Conservation (phyloP, 2,888 invertebrate genomes). For the Lepas anatifera region DNA sequence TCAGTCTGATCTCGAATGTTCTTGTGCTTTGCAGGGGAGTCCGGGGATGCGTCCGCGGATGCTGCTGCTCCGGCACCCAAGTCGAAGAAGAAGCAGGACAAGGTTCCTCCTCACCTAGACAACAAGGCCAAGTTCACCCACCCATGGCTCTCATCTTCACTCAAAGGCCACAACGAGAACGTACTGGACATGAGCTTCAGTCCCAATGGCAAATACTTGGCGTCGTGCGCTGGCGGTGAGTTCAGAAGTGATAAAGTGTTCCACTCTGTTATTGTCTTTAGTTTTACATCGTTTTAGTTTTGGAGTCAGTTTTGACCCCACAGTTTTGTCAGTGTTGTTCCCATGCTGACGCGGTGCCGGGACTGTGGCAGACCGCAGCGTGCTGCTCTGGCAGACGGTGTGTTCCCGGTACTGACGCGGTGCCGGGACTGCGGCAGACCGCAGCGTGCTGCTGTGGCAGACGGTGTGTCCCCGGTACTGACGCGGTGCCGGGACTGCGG, state of each 20-base stretch:
- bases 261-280: not conserved
- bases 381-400: not conserved
- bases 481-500: not conserved
- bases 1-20: not conserved
- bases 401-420: not conserved
- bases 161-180: slow-evolving; percentile 68
- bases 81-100: slow-evolving; percentile 33
- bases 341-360: not conserved
- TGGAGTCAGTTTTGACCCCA: too few species aligned
- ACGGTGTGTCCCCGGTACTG: not conserved
- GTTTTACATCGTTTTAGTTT: not conserved
- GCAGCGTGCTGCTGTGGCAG: slow-evolving; percentile 36
- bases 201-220: slow-evolving; percentile 71
- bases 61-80: slow-evolving; percentile 26
- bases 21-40: not conserved
- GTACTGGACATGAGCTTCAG: slow-evolving; percentile 69
- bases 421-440: not conserved
- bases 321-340: not conserved
- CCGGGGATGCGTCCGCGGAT: not conserved
- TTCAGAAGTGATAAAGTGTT: slow-evolving; percentile 22
- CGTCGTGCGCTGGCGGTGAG: slow-evolving; percentile 73
- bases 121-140: slow-evolving; percentile 43
- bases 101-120: not conserved
- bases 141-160: slow-evolving; percentile 63
- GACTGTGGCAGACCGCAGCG: not conserved